phyloP scores from a whole-genome alignment of 2,113 vertebrate species.

The Pollimyrus isidori region DNA sequence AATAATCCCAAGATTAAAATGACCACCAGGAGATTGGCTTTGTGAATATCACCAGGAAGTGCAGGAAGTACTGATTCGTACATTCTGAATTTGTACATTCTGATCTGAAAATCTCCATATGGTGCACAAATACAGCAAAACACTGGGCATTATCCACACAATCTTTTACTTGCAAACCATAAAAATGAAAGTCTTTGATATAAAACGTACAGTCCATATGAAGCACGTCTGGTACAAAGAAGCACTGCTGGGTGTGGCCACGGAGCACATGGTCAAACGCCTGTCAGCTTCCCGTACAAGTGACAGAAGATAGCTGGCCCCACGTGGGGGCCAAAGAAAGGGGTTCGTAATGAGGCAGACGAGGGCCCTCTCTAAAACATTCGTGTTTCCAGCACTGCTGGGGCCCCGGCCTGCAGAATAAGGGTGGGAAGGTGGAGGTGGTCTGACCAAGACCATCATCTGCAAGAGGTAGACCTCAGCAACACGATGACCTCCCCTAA shows the following conservation, averaged over 20 bases:
- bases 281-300: constrained; percentile 65
- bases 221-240: constrained; percentile 73
- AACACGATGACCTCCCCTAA: neutral
- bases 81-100: neutral
- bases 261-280: constrained; percentile 69
- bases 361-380: neutral
- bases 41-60: neutral
- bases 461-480: neutral
- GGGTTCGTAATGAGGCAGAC: constrained; percentile 20
- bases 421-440: neutral
- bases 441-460: neutral
- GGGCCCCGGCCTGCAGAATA: neutral
- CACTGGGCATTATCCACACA: constrained; percentile 57
- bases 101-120: neutral
- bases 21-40: neutral
- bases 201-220: constrained; percentile 75
- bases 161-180: constrained; percentile 79
- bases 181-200: constrained; percentile 75
- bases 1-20: neutral
- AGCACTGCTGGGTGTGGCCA: constrained; percentile 66
- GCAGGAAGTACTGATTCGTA: neutral
- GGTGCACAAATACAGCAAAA: neutral
- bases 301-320: constrained; percentile 70
- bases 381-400: neutral
- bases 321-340: constrained; percentile 68